Conservation (phyloP, 2,113 vertebrate genomes). For the Eretmochelys imbricata region DNA sequence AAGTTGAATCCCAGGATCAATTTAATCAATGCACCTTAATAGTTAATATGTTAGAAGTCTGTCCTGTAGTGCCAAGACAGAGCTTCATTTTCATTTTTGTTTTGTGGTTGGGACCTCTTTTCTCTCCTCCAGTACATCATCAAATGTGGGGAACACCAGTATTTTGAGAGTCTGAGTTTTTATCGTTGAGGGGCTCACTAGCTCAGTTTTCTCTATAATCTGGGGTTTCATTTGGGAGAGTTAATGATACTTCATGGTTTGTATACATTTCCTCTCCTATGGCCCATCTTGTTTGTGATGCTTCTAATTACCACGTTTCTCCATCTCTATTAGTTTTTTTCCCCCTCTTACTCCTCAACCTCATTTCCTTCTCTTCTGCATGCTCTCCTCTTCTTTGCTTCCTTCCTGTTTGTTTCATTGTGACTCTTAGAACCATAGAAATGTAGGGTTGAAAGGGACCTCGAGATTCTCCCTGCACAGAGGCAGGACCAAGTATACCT, state of each 20-base stretch:
- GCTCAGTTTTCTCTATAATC: not conserved
- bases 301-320: not conserved
- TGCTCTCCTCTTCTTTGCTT: not conserved
- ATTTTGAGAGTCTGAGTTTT: not conserved
- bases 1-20: not conserved
- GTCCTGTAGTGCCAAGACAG: not conserved
- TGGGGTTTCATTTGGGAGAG: not conserved
- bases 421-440: not conserved
- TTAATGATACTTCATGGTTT: not conserved
- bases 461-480: not conserved
- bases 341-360: not conserved
- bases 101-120: not conserved
- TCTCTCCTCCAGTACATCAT: not conserved
- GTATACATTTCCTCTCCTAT: not conserved
- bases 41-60: not conserved
- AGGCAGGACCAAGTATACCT: too few species aligned
- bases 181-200: not conserved
- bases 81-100: fast-evolving
- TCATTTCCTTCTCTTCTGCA: not conserved
- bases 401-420: not conserved
- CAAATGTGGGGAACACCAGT: not conserved
- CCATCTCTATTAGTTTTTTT: not conserved
- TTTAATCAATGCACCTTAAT: not conserved
- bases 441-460: not conserved
- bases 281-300: not conserved